A percentile compares a stretch with the other conserved stretches of the same genome.
Conservation (phyloP, 2,797 vertebrate species). For the Syngnathus rostellatus region DNA sequence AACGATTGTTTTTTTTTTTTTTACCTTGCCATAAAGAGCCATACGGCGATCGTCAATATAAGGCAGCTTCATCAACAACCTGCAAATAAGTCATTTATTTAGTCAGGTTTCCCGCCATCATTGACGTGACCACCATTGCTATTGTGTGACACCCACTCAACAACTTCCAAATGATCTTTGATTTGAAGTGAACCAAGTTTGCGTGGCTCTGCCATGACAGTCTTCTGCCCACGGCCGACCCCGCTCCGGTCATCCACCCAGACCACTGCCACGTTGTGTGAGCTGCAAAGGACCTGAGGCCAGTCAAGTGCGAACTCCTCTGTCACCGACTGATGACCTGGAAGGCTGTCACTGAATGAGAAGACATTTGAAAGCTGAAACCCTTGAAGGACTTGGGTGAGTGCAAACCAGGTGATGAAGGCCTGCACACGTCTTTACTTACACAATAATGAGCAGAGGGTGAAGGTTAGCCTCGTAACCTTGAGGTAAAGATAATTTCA, state of each 20-base stretch:
- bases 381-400: not conserved
- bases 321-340: constrained; percentile 66
- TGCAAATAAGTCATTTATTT: constrained; percentile 29
- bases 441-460: constrained; percentile 76
- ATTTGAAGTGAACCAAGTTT: constrained; percentile 65
- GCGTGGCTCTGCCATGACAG: constrained; percentile 52
- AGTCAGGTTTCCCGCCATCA: not conserved
- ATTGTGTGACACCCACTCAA: constrained; percentile 65
- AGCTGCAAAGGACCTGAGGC: constrained; percentile 72
- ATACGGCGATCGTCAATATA: constrained; percentile 73
- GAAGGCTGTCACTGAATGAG: constrained; percentile 62
- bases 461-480: constrained; percentile 70
- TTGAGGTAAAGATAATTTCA: constrained; percentile 72
- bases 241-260: constrained; percentile 70
- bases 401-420: constrained; percentile 3
- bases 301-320: constrained; percentile 74
- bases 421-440: constrained; percentile 38
- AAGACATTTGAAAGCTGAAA: constrained; percentile 7
- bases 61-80: constrained; percentile 71
- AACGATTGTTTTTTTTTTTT: not conserved
- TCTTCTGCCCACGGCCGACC: constrained; percentile 64
- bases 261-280: constrained; percentile 66
- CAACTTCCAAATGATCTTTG: constrained; percentile 70
- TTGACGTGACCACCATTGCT: constrained; percentile 2
- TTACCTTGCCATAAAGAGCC: constrained; percentile 76